Evolutionary conservation across 2,888 invertebrate species (phyloP).

Genomic region (Cactoblastis cactorum): DNA sequence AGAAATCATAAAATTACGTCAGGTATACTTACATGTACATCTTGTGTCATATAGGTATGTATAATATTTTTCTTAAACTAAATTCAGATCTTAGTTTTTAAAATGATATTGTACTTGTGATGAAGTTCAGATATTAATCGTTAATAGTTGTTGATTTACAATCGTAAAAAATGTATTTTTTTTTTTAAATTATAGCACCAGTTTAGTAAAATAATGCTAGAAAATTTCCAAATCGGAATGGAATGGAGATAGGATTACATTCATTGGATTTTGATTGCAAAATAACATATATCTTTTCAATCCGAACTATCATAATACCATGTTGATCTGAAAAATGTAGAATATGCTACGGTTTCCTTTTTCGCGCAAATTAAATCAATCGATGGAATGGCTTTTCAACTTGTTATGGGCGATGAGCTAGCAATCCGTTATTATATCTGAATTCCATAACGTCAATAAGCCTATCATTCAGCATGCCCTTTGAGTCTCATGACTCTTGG

Average conservation of each 20-base stretch:
- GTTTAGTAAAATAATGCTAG: conserved; percentile 16
- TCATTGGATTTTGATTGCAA: background rate
- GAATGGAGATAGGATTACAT: background rate
- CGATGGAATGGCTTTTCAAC: too few species aligned
- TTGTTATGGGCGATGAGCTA: too few species aligned
- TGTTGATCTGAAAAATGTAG: too few species aligned
- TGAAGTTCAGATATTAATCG: background rate
- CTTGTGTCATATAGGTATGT: conserved; percentile 2
- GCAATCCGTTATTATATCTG: too few species aligned
- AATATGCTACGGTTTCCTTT: too few species aligned
- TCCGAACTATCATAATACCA: too few species aligned
- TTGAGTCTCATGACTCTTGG: too few species aligned
- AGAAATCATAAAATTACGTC: background rate
- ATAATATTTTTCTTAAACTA: conserved; percentile 13
- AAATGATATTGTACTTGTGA: conserved; percentile 1
- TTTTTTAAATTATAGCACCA: conserved; percentile 33
- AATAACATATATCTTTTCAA: background rate
- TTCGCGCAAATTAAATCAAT: too few species aligned
- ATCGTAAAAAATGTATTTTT: background rate
- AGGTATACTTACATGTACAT: conserved; percentile 6
- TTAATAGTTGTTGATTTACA: background rate
- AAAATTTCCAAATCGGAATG: background rate
- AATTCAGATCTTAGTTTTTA: conserved; percentile 1
- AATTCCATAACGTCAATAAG: too few species aligned
- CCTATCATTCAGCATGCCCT: too few species aligned